A percentile compares a stretch with the other conserved stretches of the same genome.
Evolutionary conservation across 1,140 invertebrate species (phyloP).

Genomic region (Theocolax elegans): DNA sequence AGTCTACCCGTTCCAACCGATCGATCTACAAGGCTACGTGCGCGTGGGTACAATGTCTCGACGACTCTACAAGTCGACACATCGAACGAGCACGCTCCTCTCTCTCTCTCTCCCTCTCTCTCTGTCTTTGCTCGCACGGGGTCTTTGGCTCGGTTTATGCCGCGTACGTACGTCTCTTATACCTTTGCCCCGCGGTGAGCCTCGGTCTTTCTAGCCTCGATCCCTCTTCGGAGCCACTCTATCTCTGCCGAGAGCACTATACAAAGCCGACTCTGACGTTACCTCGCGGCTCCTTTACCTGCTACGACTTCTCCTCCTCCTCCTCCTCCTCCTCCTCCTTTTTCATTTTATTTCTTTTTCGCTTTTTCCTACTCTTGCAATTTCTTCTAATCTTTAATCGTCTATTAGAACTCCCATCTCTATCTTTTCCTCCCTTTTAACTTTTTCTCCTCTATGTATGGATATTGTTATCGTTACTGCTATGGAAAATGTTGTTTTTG

Average conservation of each 20-base stretch:
- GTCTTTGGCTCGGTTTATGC: neutral
- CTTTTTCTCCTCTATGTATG: no score
- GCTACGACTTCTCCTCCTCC: neutral
- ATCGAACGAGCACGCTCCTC: slow-evolving; percentile 46
- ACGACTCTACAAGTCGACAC: slow-evolving; percentile 55
- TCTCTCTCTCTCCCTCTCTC: slow-evolving; percentile 5
- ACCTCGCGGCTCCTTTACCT: slow-evolving; percentile 17
- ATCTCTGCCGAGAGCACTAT: slow-evolving; percentile 43
- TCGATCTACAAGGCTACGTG: slow-evolving; percentile 47
- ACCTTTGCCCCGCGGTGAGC: neutral
- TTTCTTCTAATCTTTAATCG: slow-evolving; percentile 20
- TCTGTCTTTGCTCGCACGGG: neutral
- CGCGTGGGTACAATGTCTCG: slow-evolving; percentile 14
- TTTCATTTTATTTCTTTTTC: neutral
- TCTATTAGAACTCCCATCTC: no score
- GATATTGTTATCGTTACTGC: neutral
- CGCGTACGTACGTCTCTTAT: neutral
- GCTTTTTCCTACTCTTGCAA: neutral
- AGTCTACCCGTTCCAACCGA: slow-evolving; percentile 38
- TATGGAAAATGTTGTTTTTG: no score
- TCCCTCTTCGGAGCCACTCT: slow-evolving; percentile 43
- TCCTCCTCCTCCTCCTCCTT: neutral
- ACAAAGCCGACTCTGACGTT: slow-evolving; percentile 34
- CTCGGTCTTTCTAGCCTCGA: neutral
- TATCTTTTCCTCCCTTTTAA: no score